A percentile compares a stretch with the other conserved stretches of the same genome.
phyloP scores from a whole-genome alignment of 2,888 invertebrate genomes.

The Mechanitis mazaeus region DNA sequence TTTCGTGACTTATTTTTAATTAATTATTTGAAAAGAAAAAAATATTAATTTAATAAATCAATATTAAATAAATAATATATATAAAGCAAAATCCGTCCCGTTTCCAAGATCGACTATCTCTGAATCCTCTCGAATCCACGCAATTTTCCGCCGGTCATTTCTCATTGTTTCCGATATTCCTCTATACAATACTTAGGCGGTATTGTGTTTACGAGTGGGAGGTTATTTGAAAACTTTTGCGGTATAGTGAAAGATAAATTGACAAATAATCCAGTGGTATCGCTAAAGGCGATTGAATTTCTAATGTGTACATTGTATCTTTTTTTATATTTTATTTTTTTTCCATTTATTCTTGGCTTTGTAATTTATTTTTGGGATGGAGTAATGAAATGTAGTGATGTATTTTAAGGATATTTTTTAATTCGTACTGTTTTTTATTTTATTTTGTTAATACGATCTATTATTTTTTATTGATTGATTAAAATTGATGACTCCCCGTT shows the following conservation, averaged over 20 bases:
- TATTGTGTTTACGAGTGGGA: conserved; percentile 50
- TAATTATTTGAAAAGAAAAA: too few relatives aligned
- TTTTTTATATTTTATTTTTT: too few relatives aligned
- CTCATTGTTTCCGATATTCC: conserved; percentile 64
- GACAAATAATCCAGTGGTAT: conserved; percentile 23
- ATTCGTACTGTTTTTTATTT: too few relatives aligned
- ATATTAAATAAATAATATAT: background rate
- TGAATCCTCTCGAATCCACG: conserved; percentile 60
- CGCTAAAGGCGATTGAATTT: background rate
- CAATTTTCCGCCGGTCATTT: conserved; percentile 76
- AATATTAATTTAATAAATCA: conserved; percentile 19
- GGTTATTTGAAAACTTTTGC: conserved; percentile 36
- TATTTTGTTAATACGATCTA: too few relatives aligned
- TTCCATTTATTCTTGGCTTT: conserved; percentile 8
- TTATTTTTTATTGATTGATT: too few relatives aligned
- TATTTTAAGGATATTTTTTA: too few relatives aligned
- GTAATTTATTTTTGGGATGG: too few relatives aligned
- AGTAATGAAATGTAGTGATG: too few relatives aligned
- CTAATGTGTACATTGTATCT: too few relatives aligned
- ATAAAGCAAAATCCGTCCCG: conserved; percentile 41
- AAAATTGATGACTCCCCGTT: too few relatives aligned
- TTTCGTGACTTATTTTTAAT: too few relatives aligned
- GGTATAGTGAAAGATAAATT: conserved; percentile 32
- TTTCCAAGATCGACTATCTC: conserved; percentile 43
- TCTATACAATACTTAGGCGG: conserved; percentile 43